Conservation (phyloP, 2,113 vertebrate genomes). For the Gambusia holbrooki region DNA sequence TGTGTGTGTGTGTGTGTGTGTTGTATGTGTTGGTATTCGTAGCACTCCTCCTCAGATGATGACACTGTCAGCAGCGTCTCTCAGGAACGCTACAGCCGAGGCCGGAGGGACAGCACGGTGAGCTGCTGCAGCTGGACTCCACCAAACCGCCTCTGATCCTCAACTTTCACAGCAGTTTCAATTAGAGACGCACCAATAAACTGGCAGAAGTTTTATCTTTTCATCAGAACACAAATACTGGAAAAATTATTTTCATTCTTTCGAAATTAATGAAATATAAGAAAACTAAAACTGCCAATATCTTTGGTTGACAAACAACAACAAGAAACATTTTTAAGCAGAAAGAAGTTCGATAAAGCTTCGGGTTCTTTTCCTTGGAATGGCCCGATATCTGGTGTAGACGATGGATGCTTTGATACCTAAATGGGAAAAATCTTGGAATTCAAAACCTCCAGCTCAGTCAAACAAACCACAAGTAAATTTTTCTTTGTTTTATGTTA, state of each 20-base stretch:
- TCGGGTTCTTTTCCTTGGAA: too few species aligned
- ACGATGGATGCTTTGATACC: too few species aligned
- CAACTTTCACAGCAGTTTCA: neutral
- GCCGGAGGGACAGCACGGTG: conserved; percentile 87
- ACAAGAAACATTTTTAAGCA: too few species aligned
- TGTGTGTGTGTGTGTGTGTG: neutral
- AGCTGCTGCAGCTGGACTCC: conserved; percentile 64
- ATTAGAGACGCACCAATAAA: neutral
- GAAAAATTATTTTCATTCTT: neutral
- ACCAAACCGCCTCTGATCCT: neutral
- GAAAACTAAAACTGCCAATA: neutral
- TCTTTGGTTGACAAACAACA: too few species aligned
- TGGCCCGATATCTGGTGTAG: too few species aligned
- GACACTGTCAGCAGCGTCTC: conserved; percentile 83
- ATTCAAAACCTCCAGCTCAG: too few species aligned
- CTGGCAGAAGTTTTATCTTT: neutral
- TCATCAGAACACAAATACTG: neutral
- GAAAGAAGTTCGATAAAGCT: too few species aligned
- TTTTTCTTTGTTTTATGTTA: too few species aligned
- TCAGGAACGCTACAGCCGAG: conserved; percentile 77
- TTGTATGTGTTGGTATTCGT: conserved; percentile 39
- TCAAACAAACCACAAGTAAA: too few species aligned
- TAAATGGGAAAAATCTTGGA: too few species aligned
- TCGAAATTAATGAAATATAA: neutral
- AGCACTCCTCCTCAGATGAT: conserved; percentile 84